A percentile compares a stretch with the other conserved stretches of the same genome.
Conservation (phyloP, 2,888 invertebrate genomes). For the Antheraea assamensis region DNA sequence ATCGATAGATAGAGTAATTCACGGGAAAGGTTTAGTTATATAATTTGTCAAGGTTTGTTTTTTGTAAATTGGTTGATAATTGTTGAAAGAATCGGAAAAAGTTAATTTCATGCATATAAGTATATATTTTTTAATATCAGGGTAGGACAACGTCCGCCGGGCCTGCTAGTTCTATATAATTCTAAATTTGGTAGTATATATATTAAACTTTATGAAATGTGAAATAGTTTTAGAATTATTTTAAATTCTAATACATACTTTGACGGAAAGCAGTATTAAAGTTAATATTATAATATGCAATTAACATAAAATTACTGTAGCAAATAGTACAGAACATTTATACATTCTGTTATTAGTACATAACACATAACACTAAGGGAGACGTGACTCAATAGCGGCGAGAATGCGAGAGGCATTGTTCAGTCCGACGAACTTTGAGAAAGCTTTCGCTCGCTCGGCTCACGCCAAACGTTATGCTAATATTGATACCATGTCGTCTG, state of each 20-base stretch:
- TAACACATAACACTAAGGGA: constrained; percentile 43
- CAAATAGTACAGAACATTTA: constrained; percentile 18
- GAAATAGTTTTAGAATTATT: background rate
- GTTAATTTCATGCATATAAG: too few species aligned
- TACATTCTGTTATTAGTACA: constrained; percentile 40
- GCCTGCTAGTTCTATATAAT: too few species aligned
- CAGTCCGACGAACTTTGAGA: constrained; percentile 65
- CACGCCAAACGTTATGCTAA: constrained; percentile 68
- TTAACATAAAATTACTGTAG: constrained; percentile 16
- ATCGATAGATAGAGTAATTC: too few species aligned
- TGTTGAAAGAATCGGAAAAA: too few species aligned
- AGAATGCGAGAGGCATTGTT: constrained; percentile 63
- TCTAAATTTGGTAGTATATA: background rate
- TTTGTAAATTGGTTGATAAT: too few species aligned
- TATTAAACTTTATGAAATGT: too few species aligned
- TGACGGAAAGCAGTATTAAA: background rate
- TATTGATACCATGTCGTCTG: constrained; percentile 64
- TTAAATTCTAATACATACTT: background rate
- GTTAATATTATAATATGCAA: constrained; percentile 4
- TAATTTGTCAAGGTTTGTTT: too few species aligned
- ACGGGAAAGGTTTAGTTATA: too few species aligned
- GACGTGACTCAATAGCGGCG: constrained; percentile 58
- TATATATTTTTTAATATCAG: too few species aligned
- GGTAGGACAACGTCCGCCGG: too few species aligned
- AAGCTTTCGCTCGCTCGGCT: constrained; percentile 47